These are phyloP conservation scores for Scrobipalpa costella DNA, from an alignment of 2,888 invertebrate genomes.

Conservation along the genomic window DNA sequence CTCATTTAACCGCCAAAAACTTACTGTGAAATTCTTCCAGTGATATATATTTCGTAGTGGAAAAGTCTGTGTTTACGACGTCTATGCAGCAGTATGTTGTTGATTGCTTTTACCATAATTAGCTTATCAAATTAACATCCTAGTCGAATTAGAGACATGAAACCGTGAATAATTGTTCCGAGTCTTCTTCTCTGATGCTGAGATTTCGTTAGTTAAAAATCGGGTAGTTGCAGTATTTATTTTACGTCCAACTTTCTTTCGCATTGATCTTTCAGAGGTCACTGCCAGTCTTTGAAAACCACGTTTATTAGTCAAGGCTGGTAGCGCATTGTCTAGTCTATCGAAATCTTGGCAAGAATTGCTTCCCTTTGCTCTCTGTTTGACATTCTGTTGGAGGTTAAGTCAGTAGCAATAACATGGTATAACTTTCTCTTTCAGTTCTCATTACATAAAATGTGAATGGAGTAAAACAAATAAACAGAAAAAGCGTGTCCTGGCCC, in stretches of 20 bases:
- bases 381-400: slow-evolving; percentile 55
- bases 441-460: slow-evolving; percentile 52
- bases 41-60: slow-evolving; percentile 1
- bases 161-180: slow-evolving; percentile 8
- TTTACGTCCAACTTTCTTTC: slow-evolving; percentile 16
- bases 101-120: slow-evolving; percentile 31
- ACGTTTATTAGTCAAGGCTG: slow-evolving; percentile 10
- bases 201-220: background rate
- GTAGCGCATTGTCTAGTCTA: slow-evolving; percentile 10
- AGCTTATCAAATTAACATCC: slow-evolving; percentile 26
- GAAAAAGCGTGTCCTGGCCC: slow-evolving; percentile 22
- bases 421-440: slow-evolving; percentile 61
- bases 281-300: background rate
- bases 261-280: slow-evolving; percentile 12
- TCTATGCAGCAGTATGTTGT: slow-evolving; percentile 26
- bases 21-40: background rate
- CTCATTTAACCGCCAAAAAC: background rate
- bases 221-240: background rate
- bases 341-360: slow-evolving; percentile 29
- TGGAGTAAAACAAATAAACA: slow-evolving; percentile 29
- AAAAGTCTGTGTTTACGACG: slow-evolving; percentile 21
- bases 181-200: background rate
- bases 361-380: slow-evolving; percentile 52
- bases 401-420: slow-evolving; percentile 30
- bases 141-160: slow-evolving; percentile 13